These are phyloP conservation scores for Camelus bactrianus DNA, from an alignment of 2,113 vertebrate genomes.

Conservation along the genomic window DNA sequence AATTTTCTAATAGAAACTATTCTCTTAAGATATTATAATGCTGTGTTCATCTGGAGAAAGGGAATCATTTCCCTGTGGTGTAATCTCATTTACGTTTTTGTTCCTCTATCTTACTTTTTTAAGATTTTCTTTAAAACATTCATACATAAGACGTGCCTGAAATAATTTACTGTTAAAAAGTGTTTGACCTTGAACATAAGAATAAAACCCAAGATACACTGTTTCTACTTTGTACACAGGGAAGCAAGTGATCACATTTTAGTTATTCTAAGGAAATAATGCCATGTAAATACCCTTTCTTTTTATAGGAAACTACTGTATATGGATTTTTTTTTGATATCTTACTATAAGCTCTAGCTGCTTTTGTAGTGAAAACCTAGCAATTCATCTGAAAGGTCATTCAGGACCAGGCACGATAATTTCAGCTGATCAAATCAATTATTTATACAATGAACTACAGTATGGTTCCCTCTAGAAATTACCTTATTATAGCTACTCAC, in stretches of 20 bases:
- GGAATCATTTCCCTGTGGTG: background rate
- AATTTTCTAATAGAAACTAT: slow-evolving; percentile 14
- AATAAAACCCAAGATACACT: slow-evolving; percentile 54
- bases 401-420: slow-evolving; percentile 79
- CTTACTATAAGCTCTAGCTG: slow-evolving; percentile 70
- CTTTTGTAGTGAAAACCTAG: slow-evolving; percentile 78
- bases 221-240: slow-evolving; percentile 16
- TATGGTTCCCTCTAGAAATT: slow-evolving; percentile 82
- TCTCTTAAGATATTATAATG: background rate
- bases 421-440: slow-evolving; percentile 85
- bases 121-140: background rate
- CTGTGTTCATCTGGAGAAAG: background rate
- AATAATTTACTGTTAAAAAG: slow-evolving; percentile 9
- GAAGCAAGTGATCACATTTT: slow-evolving; percentile 62
- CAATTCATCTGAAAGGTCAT: slow-evolving; percentile 83
- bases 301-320: slow-evolving; percentile 76
- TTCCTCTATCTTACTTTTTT: background rate
- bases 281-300: slow-evolving; percentile 71
- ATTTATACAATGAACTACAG: slow-evolving; percentile 84
- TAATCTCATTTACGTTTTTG: background rate
- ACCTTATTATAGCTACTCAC: slow-evolving; percentile 83
- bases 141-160: background rate
- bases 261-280: slow-evolving; percentile 67
- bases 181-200: slow-evolving; percentile 69
- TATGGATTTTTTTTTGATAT: slow-evolving; percentile 75